Conservation (phyloP, 2,113 vertebrate species). For the Myiagra hebetior region DNA sequence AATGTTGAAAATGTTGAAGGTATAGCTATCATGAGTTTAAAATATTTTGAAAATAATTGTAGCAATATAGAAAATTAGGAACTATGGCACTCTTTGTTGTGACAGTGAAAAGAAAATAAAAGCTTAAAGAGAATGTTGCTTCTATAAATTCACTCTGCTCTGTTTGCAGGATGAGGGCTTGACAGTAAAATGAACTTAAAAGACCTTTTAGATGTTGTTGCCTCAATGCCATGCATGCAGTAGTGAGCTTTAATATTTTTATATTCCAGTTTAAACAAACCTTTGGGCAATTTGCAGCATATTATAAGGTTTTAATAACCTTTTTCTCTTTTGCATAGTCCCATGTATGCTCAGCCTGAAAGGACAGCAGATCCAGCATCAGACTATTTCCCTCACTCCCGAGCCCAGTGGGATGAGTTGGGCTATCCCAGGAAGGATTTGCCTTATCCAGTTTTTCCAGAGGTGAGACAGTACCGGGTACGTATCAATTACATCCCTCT, state of each 20-base stretch:
- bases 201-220: neutral
- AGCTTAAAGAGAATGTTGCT: neutral
- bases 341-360: neutral
- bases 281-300: neutral
- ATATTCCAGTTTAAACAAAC: neutral
- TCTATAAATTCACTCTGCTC: neutral
- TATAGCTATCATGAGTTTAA: neutral
- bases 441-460: neutral
- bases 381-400: neutral
- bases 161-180: neutral
- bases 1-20: neutral
- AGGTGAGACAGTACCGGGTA: neutral
- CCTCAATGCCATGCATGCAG: neutral
- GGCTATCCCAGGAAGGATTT: neutral
- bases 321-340: neutral
- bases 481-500: neutral
- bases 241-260: neutral
- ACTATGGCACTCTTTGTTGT: neutral
- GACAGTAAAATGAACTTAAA: neutral
- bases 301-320: neutral
- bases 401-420: fast-evolving
- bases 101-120: neutral
- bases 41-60: neutral
- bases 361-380: neutral
- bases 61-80: neutral